Percentiles rank a stretch among this genome's conserved stretches.
Conservation (phyloP, 1,140 invertebrate species). For the Ruditapes philippinarum region DNA sequence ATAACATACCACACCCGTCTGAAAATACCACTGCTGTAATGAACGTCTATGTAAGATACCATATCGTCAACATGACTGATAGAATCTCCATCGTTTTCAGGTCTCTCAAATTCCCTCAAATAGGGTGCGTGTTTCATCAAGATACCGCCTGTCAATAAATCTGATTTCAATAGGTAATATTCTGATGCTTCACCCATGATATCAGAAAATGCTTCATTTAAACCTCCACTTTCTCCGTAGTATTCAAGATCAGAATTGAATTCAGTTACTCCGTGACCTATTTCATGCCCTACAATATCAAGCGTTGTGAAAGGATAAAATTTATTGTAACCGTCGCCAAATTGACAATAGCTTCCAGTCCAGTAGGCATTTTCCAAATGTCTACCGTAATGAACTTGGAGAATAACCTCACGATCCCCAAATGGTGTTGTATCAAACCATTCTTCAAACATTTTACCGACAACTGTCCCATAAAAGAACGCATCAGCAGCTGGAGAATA, state of each 20-base stretch:
- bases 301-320: conserved; percentile 70
- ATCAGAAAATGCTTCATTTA: conserved; percentile 80
- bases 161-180: conserved; percentile 21
- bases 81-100: conserved; percentile 63
- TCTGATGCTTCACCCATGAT: conserved; percentile 74
- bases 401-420: conserved; percentile 47
- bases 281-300: conserved; percentile 77
- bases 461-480: conserved; percentile 71
- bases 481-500: conserved; percentile 75
- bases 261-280: conserved; percentile 76
- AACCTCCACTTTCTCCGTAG: conserved; percentile 68
- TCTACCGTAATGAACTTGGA: conserved; percentile 72
- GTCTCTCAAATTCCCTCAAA: conserved; percentile 63
- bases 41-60: conserved; percentile 51
- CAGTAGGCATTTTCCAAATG: conserved; percentile 67
- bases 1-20: conserved; percentile 56
- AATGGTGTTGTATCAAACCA: conserved; percentile 65
- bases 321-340: conserved; percentile 69
- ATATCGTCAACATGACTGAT: conserved; percentile 68
- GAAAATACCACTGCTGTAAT: conserved; percentile 71
- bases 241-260: conserved; percentile 73
- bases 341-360: conserved; percentile 59
- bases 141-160: conserved; percentile 59
- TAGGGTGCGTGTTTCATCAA: conserved; percentile 43
- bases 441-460: conserved; percentile 74